Percentiles rank a stretch among this genome's conserved stretches.
Conservation (phyloP, 2,888 invertebrate species). For the Conus canariensis region DNA sequence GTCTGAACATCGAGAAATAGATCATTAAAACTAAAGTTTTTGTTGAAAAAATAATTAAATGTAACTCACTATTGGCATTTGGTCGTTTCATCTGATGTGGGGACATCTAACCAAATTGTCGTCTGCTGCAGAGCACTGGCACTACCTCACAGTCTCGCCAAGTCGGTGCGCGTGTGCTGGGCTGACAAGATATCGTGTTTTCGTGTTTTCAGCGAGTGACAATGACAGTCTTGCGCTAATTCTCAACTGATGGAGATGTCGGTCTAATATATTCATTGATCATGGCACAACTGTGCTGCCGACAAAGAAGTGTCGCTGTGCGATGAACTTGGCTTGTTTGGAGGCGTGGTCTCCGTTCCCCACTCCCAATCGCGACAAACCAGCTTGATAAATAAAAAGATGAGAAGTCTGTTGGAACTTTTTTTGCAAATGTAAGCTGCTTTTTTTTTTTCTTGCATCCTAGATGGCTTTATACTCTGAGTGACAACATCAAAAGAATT, state of each 20-base stretch:
- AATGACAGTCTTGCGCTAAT: neutral
- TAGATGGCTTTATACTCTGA: neutral
- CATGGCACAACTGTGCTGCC: neutral
- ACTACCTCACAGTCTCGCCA: neutral
- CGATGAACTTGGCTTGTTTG: neutral
- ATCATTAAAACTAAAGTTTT: neutral
- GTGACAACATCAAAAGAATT: too few species aligned
- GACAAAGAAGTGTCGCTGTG: neutral
- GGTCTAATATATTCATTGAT: neutral
- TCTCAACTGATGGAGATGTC: neutral
- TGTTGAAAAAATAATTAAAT: neutral
- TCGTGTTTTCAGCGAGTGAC: neutral
- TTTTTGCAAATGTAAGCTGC: neutral
- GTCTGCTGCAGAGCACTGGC: conserved; percentile 34
- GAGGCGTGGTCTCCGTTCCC: conserved; percentile 29
- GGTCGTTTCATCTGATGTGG: neutral
- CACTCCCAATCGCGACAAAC: neutral
- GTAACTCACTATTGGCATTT: neutral
- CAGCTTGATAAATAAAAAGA: too few species aligned
- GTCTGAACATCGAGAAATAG: neutral
- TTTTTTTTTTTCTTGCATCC: neutral
- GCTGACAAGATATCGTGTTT: too few species aligned
- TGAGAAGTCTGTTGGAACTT: neutral
- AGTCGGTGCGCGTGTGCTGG: neutral
- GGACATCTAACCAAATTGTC: conserved; percentile 9